Conservation (phyloP, 2,888 invertebrate species). For the Lysandra coridon region DNA sequence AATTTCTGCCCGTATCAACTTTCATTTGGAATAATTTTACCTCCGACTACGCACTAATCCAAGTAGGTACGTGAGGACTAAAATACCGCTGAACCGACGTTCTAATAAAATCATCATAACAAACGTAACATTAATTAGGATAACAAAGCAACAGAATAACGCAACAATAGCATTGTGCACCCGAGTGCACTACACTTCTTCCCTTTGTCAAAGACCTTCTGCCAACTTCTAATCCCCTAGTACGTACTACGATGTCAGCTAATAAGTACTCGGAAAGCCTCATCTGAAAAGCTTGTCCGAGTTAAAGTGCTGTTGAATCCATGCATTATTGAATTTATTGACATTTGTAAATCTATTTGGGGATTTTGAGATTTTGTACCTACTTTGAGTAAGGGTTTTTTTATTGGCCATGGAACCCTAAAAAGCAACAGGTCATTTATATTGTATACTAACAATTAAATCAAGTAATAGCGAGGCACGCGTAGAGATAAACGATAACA, state of each 20-base stretch:
- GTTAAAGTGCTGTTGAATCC: no score
- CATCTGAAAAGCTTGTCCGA: not conserved
- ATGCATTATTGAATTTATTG: no score
- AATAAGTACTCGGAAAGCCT: not conserved
- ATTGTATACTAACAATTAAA: no score
- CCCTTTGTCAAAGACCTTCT: conserved; percentile 12
- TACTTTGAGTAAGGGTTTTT: no score
- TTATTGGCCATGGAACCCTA: no score
- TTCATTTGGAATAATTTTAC: not conserved
- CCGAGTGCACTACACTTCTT: conserved; percentile 8
- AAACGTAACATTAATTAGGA: not conserved
- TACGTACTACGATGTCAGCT: conserved; percentile 11
- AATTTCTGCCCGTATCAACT: not conserved
- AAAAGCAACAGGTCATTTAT: no score
- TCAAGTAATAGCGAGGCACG: no score
- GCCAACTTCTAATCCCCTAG: conserved; percentile 17
- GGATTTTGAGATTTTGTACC: no score
- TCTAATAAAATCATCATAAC: not conserved
- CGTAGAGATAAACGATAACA: no score
- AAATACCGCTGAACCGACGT: not conserved
- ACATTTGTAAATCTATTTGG: no score
- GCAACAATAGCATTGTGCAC: conserved; percentile 13
- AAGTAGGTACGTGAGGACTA: not conserved
- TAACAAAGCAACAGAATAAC: not conserved
- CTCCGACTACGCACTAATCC: not conserved